Conservation (phyloP, 2,113 vertebrate genomes). For the Collichthys lucidus region DNA sequence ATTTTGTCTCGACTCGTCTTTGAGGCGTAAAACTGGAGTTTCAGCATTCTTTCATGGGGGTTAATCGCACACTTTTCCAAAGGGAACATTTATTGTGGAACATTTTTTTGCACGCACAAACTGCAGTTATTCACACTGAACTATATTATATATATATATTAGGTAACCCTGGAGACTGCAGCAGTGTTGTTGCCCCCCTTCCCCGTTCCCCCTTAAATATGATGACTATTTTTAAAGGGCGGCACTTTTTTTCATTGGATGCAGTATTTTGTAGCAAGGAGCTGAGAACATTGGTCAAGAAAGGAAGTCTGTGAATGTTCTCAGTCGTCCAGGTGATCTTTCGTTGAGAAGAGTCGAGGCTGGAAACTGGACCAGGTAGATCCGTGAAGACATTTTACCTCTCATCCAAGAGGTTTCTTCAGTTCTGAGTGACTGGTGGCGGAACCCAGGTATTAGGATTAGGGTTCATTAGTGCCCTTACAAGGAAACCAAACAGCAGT, state of each 20-base stretch:
- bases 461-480: no score
- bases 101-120: neutral
- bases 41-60: constrained; percentile 18
- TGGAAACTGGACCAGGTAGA: no score
- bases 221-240: neutral
- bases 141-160: neutral
- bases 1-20: constrained; percentile 57
- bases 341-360: no score
- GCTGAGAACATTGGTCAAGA: constrained; percentile 19
- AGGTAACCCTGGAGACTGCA: constrained; percentile 36
- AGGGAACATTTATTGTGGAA: constrained; percentile 55
- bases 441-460: no score
- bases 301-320: neutral
- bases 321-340: neutral
- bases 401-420: no score
- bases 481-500: no score
- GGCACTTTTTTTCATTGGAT: constrained; percentile 38
- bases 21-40: constrained; percentile 18
- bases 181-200: neutral
- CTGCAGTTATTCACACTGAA: constrained; percentile 25
- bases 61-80: constrained; percentile 11
- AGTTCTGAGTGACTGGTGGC: no score
- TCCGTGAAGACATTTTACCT: no score
- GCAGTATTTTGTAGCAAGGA: constrained; percentile 45
- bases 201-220: neutral